Base-by-base conservation (phyloP, 37 sponge, comb jelly and placozoan genomes). In the Crambe crambe region DNA sequence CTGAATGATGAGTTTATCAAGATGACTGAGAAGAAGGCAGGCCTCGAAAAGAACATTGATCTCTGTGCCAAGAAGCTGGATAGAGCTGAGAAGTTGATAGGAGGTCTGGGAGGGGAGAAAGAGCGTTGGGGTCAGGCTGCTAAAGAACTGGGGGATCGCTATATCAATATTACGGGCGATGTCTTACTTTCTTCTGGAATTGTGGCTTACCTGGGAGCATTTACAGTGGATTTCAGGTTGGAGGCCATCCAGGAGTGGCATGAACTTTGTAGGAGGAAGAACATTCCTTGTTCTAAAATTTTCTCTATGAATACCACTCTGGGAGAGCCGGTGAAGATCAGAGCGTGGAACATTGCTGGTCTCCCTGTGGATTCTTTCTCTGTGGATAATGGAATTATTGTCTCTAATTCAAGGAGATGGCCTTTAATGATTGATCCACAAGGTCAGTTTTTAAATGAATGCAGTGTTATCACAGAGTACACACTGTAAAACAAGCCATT, bases 351-450 rank as follows among this genome's bases (percentile, higher is more conserved):
- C 38, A 95, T 98, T 20, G 91, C 92, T 40, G 99, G 99, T 3
- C 84, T 98, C 23, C 99, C 99, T 31, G 96, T 95, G 17, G 99
- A 98, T 84, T 83, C 91, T 37, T 98, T 98, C 89, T 98, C 99
- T 20, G 91, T 90, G 1, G 99, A 98, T 77, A 98, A 95, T 81
- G 99, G 88, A 18, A 98, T 98, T 41, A 81, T 98, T 56, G 90
- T 94, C 17, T 85, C 79, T 68, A 95, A 96, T 80, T 89, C 94
- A 10, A 67, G 94, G n/a, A 78, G 99, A 27, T 98, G 96, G 96
- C 99, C 99, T 23, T 91, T 98, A 10, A 89, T 96, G 82, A 98
- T 98, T 54, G 99, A 98, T 54, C 99, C 99, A 36, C 99, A 98
- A 73, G 95, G 95, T 90, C 21, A 63, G 78, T 61, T 1, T 22